Percentiles rank a stretch among this genome's conserved stretches.
These are phyloP conservation scores for Urosaurus nigricauda DNA, from an alignment of 2,797 vertebrate species.

Conservation along the genomic window DNA sequence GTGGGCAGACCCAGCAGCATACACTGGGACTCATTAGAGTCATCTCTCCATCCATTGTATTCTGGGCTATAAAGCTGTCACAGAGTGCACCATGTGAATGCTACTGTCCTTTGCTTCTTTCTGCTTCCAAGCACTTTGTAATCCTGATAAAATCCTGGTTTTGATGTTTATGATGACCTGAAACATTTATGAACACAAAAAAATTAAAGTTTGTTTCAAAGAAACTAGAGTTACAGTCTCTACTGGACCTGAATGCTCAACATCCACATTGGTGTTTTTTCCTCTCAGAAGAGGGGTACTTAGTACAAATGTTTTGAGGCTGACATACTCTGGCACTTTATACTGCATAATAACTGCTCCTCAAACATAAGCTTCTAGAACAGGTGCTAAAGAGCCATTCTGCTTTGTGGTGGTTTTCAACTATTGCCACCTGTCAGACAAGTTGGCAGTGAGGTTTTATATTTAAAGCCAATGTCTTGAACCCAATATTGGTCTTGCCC, in stretches of 20 bases:
- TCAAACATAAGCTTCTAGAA: not conserved
- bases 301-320: not conserved
- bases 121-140: conserved; percentile 68
- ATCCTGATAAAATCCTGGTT: conserved; percentile 74
- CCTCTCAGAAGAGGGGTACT: not conserved
- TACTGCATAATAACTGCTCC: not conserved
- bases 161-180: conserved; percentile 62
- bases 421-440: not conserved
- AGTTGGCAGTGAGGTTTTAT: not conserved
- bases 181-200: conserved; percentile 59
- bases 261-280: not conserved
- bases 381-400: not conserved
- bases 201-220: conserved; percentile 50
- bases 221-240: not conserved
- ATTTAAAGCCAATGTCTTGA: not conserved
- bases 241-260: not conserved
- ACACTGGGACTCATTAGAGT: conserved; percentile 65
- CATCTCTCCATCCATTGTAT: conserved; percentile 76
- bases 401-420: not conserved
- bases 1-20: conserved; percentile 59
- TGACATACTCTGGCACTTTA: not conserved
- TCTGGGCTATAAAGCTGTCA: conserved; percentile 80
- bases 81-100: conserved; percentile 63
- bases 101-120: conserved; percentile 61
- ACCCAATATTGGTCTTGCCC: too few species aligned